Evolutionary conservation across 2,888 invertebrate genomes (phyloP), one percentile per base, ranked within the genome.

Genomic region (Calephelis perditalis): DNA sequence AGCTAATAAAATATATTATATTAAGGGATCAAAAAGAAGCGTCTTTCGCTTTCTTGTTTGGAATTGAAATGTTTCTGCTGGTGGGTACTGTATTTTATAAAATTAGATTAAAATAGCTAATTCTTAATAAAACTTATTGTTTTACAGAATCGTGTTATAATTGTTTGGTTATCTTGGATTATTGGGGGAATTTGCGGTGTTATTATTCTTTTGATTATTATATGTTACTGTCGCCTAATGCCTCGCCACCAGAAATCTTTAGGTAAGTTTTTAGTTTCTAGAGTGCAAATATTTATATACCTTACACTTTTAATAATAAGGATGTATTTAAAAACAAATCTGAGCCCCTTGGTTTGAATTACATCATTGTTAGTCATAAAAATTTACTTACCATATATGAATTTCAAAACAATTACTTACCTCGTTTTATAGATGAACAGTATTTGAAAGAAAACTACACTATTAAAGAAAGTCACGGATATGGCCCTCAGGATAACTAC

Each of bases 171-270:
- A 77, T 87, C 87, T 79, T 91, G 91, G 91, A 86, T 91, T 80
- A 79, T 88, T 68, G 93, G 93, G 64, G 93, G 93, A 66, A 88
- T 94, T 72, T 92, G 93, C 73, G 92, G 93, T 73, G 92, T 93
- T 73, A 81, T 93, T 73, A 87, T 94, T 78, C 91, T 93, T 77
- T 92, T 93, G 70, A 84, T 92, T 77, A 84, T 94, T 74, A 88
- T 94, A 73, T 94, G 93, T 84, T 92, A 93, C 81, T 94, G 93
- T 81, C 93, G 94, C 89, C 92, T 93, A 77, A 93, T 94, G 92
- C 94, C 94, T 72, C 92, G 93, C 68, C 92, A 93, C 75, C 93
- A 94, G 82, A 94, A 94, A 86, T 92, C 93, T 66, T 93, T 92
- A 76, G 92, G 94, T 94, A 83, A 91, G 91, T 63, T 59, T 61